These are phyloP conservation scores for Hiodon tergisus DNA, from an alignment of 2,113 vertebrate species.

Conservation along the genomic window DNA sequence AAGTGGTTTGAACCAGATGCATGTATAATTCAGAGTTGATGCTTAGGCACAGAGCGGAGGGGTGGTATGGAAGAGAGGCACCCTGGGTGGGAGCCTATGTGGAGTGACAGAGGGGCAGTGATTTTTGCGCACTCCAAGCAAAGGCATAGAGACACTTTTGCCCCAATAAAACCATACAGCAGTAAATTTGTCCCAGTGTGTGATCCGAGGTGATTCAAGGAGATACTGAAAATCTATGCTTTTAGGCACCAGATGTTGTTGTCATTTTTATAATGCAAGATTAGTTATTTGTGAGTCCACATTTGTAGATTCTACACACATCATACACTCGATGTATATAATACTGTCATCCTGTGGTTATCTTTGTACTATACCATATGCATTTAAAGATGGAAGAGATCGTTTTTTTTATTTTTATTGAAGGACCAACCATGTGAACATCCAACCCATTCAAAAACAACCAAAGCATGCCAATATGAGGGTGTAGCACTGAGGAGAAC, in stretches of 20 bases:
- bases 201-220: not conserved
- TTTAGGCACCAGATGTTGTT: not conserved
- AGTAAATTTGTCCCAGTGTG: not conserved
- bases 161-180: not conserved
- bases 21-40: too few species aligned
- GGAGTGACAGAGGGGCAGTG: not conserved
- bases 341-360: not conserved
- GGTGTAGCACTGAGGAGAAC: constrained; percentile 8
- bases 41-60: not conserved
- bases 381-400: too few species aligned
- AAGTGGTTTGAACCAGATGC: too few species aligned
- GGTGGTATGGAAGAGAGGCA: not conserved
- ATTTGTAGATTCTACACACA: not conserved
- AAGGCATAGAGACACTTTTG: not conserved
- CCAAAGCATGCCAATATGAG: not conserved
- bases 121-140: not conserved
- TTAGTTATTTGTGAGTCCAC: not conserved
- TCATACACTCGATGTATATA: not conserved
- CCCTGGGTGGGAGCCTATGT: too few species aligned
- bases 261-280: not conserved
- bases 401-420: too few species aligned
- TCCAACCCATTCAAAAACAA: too few species aligned
- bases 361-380: too few species aligned
- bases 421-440: too few species aligned
- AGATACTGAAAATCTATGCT: not conserved